These are phyloP conservation scores for Pachycephala philippinensis DNA, from an alignment of 2,113 vertebrate genomes.

Conservation along the genomic window DNA sequence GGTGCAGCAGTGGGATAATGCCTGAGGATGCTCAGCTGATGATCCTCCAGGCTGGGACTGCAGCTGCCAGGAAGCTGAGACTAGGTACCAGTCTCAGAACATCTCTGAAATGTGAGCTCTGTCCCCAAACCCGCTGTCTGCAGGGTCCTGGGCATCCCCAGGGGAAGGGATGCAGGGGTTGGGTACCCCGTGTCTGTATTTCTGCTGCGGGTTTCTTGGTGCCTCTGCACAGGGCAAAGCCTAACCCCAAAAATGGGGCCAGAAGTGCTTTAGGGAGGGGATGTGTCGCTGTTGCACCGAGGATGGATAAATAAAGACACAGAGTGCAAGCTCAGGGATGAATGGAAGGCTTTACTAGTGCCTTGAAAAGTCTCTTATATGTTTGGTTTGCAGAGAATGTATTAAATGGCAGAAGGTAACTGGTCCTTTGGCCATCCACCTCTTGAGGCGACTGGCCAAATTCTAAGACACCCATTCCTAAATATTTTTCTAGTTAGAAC, in stretches of 20 bases:
- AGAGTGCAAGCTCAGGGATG: too few relatives aligned
- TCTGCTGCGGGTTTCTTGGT: not conserved
- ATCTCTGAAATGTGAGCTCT: not conserved
- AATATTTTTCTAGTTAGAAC: too few relatives aligned
- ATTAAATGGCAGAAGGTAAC: too few relatives aligned
- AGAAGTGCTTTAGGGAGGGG: not conserved
- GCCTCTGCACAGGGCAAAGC: not conserved
- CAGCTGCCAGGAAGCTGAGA: not conserved
- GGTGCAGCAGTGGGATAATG: accelerated
- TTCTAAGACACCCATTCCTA: too few relatives aligned
- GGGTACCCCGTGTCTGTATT: accelerated
- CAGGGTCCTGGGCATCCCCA: not conserved
- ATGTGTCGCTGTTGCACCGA: too few relatives aligned
- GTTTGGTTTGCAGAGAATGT: too few relatives aligned
- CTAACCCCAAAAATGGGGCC: not conserved
- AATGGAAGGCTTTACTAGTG: too few relatives aligned
- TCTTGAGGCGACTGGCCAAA: too few relatives aligned
- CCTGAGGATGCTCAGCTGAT: not conserved
- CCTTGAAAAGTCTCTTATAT: too few relatives aligned
- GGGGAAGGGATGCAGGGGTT: not conserved
- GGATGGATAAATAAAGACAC: too few relatives aligned
- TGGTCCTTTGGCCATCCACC: too few relatives aligned
- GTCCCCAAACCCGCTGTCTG: accelerated
- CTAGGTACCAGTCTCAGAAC: accelerated
- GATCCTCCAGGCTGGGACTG: not conserved